phyloP scores from a whole-genome alignment of 2,113 vertebrate species.

The Daboia siamensis region DNA sequence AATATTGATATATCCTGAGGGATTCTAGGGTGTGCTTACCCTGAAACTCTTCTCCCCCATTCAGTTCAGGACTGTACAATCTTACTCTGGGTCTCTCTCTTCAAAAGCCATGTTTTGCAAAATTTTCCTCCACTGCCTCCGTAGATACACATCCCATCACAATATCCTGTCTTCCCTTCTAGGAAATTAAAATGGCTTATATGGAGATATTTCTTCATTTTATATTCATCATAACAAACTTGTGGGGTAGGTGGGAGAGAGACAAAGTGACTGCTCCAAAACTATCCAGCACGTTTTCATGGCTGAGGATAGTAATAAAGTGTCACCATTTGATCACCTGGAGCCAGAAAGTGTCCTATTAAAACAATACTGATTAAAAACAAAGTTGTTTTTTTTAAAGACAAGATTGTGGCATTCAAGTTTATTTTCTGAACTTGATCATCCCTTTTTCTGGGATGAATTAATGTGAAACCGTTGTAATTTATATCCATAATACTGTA shows the following conservation, averaged over 20 bases:
- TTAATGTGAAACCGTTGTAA: background rate
- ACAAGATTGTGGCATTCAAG: background rate
- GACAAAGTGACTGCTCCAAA: background rate
- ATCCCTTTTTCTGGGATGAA: background rate
- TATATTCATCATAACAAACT: background rate
- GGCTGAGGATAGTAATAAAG: background rate
- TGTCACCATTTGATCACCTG: background rate
- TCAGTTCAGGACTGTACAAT: no score
- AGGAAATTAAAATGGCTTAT: background rate
- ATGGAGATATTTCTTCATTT: background rate
- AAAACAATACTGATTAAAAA: background rate
- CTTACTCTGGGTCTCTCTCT: no score
- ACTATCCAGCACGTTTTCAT: background rate
- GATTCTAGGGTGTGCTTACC: no score
- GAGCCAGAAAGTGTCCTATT: background rate
- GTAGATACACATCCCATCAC: no score
- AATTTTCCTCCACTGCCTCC: no score
- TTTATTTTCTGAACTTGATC: background rate
- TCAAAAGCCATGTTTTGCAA: no score
- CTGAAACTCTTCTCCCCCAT: no score
- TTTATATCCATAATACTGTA: background rate
- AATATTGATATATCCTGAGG: no score
- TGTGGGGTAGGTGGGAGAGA: background rate
- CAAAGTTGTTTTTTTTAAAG: background rate
- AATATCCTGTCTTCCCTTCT: background rate